A percentile compares a stretch with the other conserved stretches of the same genome.
Evolutionary conservation across 1,140 invertebrate species (phyloP).

Genomic region (Chionoecetes opilio): DNA sequence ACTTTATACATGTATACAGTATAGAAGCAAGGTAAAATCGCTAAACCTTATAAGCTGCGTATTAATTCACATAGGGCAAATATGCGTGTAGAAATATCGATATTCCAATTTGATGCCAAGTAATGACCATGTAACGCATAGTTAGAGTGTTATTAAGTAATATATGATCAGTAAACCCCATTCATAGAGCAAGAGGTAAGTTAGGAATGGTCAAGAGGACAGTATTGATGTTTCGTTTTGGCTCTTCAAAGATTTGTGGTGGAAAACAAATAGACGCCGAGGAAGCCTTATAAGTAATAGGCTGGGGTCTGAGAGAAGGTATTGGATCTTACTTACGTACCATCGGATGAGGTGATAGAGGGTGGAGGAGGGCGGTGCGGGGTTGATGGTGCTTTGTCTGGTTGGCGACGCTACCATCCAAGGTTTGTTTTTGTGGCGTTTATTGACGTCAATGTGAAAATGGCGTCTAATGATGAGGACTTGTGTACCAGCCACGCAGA

Average conservation of each 20-base stretch:
- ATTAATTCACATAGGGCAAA: not conserved
- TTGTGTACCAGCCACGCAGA: slow-evolving; percentile 81
- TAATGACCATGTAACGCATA: not conserved
- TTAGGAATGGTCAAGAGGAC: not conserved
- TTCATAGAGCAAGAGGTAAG: not conserved
- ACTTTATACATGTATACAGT: slow-evolving; percentile 1
- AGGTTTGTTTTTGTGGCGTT: slow-evolving; percentile 79
- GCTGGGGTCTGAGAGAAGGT: not conserved
- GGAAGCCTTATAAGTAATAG: slow-evolving; percentile 75
- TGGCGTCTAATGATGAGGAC: slow-evolving; percentile 81
- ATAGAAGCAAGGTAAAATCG: not conserved
- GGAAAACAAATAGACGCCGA: slow-evolving; percentile 83
- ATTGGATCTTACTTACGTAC: not conserved
- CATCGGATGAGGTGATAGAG: not conserved
- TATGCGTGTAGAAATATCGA: not conserved
- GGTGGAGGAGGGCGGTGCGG: not conserved
- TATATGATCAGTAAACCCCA: not conserved
- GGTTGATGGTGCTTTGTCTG: slow-evolving; percentile 66
- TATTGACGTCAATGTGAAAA: slow-evolving; percentile 81
- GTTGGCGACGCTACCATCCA: slow-evolving; percentile 71
- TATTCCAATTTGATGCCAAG: not conserved
- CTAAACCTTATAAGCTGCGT: not conserved
- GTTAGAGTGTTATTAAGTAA: not conserved
- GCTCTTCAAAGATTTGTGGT: slow-evolving; percentile 78
- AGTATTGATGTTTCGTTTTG: slow-evolving; percentile 74